Base-by-base conservation (phyloP, 2,113 vertebrate genomes). In the Philantomba maxwellii region DNA sequence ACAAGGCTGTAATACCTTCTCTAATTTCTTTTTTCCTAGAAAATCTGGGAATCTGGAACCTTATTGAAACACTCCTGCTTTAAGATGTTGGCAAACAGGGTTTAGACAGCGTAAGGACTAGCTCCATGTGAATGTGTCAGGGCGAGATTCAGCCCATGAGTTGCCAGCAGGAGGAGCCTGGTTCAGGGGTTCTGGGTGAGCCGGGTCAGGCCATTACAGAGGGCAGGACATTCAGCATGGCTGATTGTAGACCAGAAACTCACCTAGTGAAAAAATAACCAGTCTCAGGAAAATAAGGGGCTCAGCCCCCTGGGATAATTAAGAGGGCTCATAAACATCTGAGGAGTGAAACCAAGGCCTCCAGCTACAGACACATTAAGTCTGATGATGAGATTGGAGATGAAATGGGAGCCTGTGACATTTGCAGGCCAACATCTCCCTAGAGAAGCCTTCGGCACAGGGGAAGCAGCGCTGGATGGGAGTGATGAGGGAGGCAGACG, bases 241-340 rank as follows among this genome's bases (percentile, higher is more conserved):
- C 95, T 94, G 84, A 5, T 23, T 93, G 80, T 3, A 62, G 94
- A n/a, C 86, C 49, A 87, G 75, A 98, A 97, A 1, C 33, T 95
- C 75, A 89, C 95, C 92, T 45, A 77, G 58, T 80, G 91, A 64
- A 39, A 70, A 88, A 96, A 26, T 66, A 91, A 43, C 75, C 23
- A 23, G 55, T 83, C 81, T n/a, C 77, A 53, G 87, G 66, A n/a
- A 90, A 96, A 88, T 25, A 57, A 87, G 30, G 75, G 6, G 26
- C 62, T 75, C 19, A 4, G 75, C 73, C 57, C 10, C 30, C 25
- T 51, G 64, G 87, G 36, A 23, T 80, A 33, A 64, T 75, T 85
- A 33, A 89, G 84, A 53, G 47, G 2, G 0, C 15, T 39, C 19
- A 1, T 14, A n/a, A 93, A 73, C 47, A 53, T 36, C 60, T 14